Base-by-base conservation (phyloP, 2,113 vertebrate genomes). In the Microcebus griseorufus region DNA sequence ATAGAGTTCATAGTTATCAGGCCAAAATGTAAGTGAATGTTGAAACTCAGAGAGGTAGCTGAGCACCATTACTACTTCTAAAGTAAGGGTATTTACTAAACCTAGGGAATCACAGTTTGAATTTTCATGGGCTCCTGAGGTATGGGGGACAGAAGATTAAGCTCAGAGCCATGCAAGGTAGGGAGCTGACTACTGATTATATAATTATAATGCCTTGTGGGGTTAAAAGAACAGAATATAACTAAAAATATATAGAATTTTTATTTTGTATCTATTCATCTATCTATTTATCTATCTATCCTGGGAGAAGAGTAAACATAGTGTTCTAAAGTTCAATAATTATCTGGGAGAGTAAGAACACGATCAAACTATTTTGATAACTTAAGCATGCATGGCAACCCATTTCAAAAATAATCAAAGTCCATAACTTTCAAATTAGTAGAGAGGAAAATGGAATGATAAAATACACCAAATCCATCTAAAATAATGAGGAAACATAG, bases 401-500 rank as follows among this genome's bases (percentile, higher is more conserved):
- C 70, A 70, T 96, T 93, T 94, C 17, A 65, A 83, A 91, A 45
- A 55, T 65, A 93, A 53, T 12, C 29, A 37, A 73, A 82, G 55
- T 72, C 51, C 73, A 1, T 65, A 60, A 55, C 1, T 58, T 85
- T 12, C 27, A 81, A 75, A 94, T 81, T 67, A 55, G 16, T 51
- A 88, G 27, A 65, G 53, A 81, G 16, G 42, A 65, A 97, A 85
- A 86, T 45, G 18, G 37, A 95, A 80, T 88, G 51, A 42, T 90
- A 93, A 94, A 86, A 79, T 82, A 93, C 67, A 70, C 78, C 81
- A 90, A 88, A 84, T 95, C 25, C 76, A 93, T 76, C 37, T 80
- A 83, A 93, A 93, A 78, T 93, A 62, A 87, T 94, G 79, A 81
- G 70, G 75, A 78, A 75, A 88, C 42, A 75, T 16, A 64, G 78